Evolutionary conservation across 2,113 vertebrate genomes (phyloP).

Genomic region (Trogon melanurus): DNA sequence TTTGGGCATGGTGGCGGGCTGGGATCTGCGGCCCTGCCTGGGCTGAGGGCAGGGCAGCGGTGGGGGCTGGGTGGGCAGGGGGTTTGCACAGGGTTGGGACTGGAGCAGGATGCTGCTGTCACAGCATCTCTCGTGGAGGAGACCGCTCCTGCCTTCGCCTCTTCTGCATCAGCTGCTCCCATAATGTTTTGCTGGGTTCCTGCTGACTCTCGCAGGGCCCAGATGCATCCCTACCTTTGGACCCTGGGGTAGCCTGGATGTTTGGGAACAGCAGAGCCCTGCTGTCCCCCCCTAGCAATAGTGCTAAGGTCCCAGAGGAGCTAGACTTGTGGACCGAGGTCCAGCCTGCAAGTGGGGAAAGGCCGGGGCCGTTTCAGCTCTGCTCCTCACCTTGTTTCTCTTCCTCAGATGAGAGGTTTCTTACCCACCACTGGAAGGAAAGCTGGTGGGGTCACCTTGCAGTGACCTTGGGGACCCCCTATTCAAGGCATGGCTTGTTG

Average conservation of each 20-base stretch:
- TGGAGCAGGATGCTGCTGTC: fast-evolving
- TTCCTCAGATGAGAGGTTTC: neutral
- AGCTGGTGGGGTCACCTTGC: neutral
- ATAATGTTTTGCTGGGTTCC: fast-evolving
- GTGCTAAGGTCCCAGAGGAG: neutral
- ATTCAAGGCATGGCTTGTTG: fast-evolving
- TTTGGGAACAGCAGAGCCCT: neutral
- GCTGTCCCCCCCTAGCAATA: too few relatives aligned
- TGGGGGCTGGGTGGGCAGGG: neutral
- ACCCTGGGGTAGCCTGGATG: neutral
- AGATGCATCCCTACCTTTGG: fast-evolving
- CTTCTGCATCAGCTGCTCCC: neutral
- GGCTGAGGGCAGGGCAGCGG: neutral
- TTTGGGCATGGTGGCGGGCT: neutral
- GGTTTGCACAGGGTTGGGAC: fast-evolving
- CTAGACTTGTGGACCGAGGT: neutral
- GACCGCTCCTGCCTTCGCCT: neutral
- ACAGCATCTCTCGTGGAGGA: neutral
- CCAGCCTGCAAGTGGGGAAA: neutral
- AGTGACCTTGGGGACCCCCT: neutral
- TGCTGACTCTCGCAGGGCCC: fast-evolving
- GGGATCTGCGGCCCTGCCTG: neutral
- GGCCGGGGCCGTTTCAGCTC: neutral
- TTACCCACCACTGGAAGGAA: neutral
- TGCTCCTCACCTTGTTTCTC: neutral